phyloP scores from a whole-genome alignment of 2,888 invertebrate genomes.

The Agrochola lota region DNA sequence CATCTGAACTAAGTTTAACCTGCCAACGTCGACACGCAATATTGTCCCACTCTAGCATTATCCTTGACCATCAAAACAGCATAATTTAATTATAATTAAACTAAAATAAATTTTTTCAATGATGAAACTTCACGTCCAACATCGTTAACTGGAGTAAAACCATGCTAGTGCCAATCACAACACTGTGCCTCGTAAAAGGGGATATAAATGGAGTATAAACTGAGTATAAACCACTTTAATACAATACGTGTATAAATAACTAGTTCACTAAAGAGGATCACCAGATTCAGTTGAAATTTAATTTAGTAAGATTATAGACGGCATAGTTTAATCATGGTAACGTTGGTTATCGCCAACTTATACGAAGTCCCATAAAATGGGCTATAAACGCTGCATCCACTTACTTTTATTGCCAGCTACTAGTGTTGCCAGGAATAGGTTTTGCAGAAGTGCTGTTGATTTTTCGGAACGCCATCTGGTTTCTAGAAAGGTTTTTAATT shows the following conservation, averaged over 20 bases:
- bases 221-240: slow-evolving; percentile 71
- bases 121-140: slow-evolving; percentile 26
- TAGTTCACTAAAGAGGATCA: slow-evolving; percentile 70
- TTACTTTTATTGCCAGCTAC: slow-evolving; percentile 81
- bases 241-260: slow-evolving; percentile 72
- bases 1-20: neutral
- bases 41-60: slow-evolving; percentile 11
- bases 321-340: slow-evolving; percentile 81
- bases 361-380: slow-evolving; percentile 82
- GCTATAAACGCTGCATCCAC: slow-evolving; percentile 84
- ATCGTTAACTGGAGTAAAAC: slow-evolving; percentile 60
- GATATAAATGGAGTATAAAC: slow-evolving; percentile 69
- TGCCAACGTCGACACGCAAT: slow-evolving; percentile 1
- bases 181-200: slow-evolving; percentile 70
- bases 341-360: slow-evolving; percentile 76
- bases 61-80: slow-evolving; percentile 10
- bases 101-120: slow-evolving; percentile 42
- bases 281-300: slow-evolving; percentile 78
- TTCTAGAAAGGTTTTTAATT: slow-evolving; percentile 35
- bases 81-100: slow-evolving; percentile 40
- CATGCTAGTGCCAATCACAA: slow-evolving; percentile 77
- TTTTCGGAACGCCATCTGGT: slow-evolving; percentile 45
- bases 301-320: slow-evolving; percentile 78
- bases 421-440: slow-evolving; percentile 64
- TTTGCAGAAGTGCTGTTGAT: slow-evolving; percentile 46